Evolutionary conservation across 2,888 invertebrate genomes (phyloP), one percentile per base, ranked within the genome.

Genomic region (Diachrysia chrysitis): DNA sequence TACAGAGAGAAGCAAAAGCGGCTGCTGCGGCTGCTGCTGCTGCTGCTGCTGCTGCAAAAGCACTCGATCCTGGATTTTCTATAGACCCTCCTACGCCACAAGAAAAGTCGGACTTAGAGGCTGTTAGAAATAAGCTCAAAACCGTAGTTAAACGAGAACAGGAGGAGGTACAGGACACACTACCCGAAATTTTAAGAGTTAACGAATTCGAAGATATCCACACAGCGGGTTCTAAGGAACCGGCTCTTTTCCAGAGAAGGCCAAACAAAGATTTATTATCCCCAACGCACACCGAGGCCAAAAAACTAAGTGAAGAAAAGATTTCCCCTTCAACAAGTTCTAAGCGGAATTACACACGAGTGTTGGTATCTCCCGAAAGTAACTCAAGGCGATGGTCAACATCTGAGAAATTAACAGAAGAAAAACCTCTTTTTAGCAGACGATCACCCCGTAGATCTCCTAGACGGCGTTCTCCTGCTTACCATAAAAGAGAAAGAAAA

Each of bases 211-310:
- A 90, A 76, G 91, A 89, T 65, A 78, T 86, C 16, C 90, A 90
- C 61, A 89, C 90, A 46, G 88, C 91, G 12, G 93, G 93, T 21
- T 91, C 91, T 71, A 94, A 93, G 76, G 94, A 94, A 74, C 93
- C 94, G 4, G 93, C 93, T 1, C 84, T 95, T 57, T 95, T 94
- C 78, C 94, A 95, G 79, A 90, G 94, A 70, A 84, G 95, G 66
- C 93, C 94, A 35, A 91, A 92, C 58, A 88, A 80, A 76, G 61
- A 68, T 21, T 83, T 87, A 16, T 25, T 71, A 61, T 85, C 89
- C 0, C 86, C 87, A 14, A 55, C 68, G 23, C 81, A 78, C 51
- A 65, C 68, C 37, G 66, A 73, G 48, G 70, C 79, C 53, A 69
- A 54, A 12, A 79, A 67, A 63, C 71, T 6, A 10, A 66, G 42